Percentiles rank a stretch among this genome's conserved stretches.
These are phyloP conservation scores for Herminia tarsipennalis DNA, from an alignment of 2,888 invertebrate genomes.

Conservation along the genomic window DNA sequence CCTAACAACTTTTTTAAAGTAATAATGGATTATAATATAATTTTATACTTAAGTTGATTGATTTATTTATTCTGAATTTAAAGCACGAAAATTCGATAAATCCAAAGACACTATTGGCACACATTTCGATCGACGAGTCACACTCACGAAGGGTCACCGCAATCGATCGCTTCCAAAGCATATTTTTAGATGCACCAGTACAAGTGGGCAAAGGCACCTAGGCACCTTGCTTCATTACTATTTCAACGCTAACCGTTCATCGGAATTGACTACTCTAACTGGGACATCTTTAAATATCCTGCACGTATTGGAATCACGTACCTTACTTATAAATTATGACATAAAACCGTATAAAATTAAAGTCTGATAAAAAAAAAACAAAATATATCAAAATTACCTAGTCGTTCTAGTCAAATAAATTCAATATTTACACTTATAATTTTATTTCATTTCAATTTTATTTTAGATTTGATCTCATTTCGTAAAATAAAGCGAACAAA, in stretches of 20 bases:
- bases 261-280: constrained; percentile 54
- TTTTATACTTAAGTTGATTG: too few species aligned
- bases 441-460: background rate
- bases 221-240: constrained; percentile 62
- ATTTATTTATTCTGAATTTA: background rate
- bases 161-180: constrained; percentile 69
- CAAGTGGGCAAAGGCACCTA: constrained; percentile 1
- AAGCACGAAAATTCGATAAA: background rate
- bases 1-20: too few species aligned
- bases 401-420: constrained; percentile 1
- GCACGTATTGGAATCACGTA: background rate
- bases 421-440: background rate
- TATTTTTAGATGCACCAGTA: constrained; percentile 79
- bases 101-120: constrained; percentile 15
- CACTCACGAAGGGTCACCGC: constrained; percentile 54
- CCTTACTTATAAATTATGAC: background rate
- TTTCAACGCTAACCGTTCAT: constrained; percentile 62
- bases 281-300: constrained; percentile 28
- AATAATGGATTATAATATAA: too few species aligned
- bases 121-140: constrained; percentile 44
- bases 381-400: background rate
- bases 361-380: too few species aligned
- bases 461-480: background rate
- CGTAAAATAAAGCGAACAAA: background rate
- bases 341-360: background rate